Evolutionary conservation across 2,888 invertebrate genomes (phyloP).

Genomic region (Watsonalla cultraria): DNA sequence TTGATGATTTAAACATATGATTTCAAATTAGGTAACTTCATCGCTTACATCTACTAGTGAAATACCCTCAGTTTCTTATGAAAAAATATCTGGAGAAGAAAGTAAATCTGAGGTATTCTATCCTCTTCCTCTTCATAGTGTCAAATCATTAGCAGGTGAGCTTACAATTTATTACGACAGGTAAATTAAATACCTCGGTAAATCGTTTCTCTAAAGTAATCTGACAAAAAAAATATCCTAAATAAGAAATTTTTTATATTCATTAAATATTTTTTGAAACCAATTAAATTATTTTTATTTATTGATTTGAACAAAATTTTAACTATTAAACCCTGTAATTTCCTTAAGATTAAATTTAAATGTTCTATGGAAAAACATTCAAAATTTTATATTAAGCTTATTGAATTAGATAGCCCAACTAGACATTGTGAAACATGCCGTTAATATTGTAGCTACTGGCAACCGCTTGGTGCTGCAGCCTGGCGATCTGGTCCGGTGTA

Average conservation of each 20-base stretch:
- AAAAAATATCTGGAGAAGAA: slow-evolving; percentile 30
- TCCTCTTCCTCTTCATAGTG: slow-evolving; percentile 46
- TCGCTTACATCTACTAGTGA: slow-evolving; percentile 63
- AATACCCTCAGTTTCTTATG: slow-evolving; percentile 41
- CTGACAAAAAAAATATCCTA: too few relatives aligned
- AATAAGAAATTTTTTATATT: too few relatives aligned
- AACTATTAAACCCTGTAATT: too few relatives aligned
- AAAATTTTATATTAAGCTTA: too few relatives aligned
- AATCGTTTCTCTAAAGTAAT: too few relatives aligned
- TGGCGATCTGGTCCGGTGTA: slow-evolving; percentile 64
- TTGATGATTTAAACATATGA: too few relatives aligned
- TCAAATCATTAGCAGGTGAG: slow-evolving; percentile 39
- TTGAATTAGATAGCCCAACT: too few relatives aligned
- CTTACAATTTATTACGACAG: background rate
- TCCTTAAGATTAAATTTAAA: too few relatives aligned
- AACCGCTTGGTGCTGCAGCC: slow-evolving; percentile 52
- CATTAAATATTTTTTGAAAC: background rate
- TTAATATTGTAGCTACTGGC: slow-evolving; percentile 30
- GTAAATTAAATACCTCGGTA: too few relatives aligned
- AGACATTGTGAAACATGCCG: too few relatives aligned
- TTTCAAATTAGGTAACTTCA: slow-evolving; percentile 41
- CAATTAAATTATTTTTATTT: background rate
- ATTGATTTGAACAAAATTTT: too few relatives aligned
- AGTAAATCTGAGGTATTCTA: slow-evolving; percentile 28
- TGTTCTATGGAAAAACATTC: too few relatives aligned